A percentile compares a stretch with the other conserved stretches of the same genome.
Evolutionary conservation across 2,113 vertebrate genomes (phyloP).

Genomic region (Hiodon tergisus): DNA sequence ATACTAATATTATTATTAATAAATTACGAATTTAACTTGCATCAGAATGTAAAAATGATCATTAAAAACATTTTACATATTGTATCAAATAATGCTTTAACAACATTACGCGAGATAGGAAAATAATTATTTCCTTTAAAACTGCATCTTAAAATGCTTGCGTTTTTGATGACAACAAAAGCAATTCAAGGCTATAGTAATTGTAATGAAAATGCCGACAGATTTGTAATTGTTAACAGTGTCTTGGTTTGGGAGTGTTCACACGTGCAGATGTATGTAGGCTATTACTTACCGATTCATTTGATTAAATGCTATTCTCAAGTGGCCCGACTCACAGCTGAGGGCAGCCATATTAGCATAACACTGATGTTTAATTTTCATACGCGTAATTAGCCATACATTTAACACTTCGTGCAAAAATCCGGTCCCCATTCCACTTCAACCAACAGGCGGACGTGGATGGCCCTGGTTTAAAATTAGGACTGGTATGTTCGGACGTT

Average conservation of each 20-base stretch:
- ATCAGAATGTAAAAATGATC: too few relatives aligned
- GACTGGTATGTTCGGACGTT: slow-evolving; percentile 12
- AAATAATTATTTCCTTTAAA: background rate
- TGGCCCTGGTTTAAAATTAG: slow-evolving; percentile 33
- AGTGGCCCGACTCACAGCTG: slow-evolving; percentile 84
- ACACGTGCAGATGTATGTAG: slow-evolving; percentile 74
- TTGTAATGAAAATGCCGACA: slow-evolving; percentile 1
- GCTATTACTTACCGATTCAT: slow-evolving; percentile 74
- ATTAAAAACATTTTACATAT: background rate
- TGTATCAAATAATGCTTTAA: background rate
- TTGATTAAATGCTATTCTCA: slow-evolving; percentile 91
- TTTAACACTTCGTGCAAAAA: slow-evolving; percentile 90
- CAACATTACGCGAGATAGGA: slow-evolving; percentile 3
- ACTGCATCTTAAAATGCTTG: slow-evolving; percentile 1
- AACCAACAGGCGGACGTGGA: slow-evolving; percentile 53
- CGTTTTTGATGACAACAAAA: slow-evolving; percentile 6
- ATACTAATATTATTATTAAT: too few relatives aligned
- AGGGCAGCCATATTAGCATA: slow-evolving; percentile 94
- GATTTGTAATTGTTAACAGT: slow-evolving; percentile 27
- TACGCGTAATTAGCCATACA: slow-evolving; percentile 99
- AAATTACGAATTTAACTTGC: too few relatives aligned
- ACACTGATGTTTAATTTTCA: slow-evolving; percentile 98
- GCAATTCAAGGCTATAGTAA: background rate
- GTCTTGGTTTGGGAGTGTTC: slow-evolving; percentile 68
- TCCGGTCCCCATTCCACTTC: slow-evolving; percentile 73